These are phyloP conservation scores for Pandemis heparana DNA, from an alignment of 2,888 invertebrate genomes.

Conservation along the genomic window DNA sequence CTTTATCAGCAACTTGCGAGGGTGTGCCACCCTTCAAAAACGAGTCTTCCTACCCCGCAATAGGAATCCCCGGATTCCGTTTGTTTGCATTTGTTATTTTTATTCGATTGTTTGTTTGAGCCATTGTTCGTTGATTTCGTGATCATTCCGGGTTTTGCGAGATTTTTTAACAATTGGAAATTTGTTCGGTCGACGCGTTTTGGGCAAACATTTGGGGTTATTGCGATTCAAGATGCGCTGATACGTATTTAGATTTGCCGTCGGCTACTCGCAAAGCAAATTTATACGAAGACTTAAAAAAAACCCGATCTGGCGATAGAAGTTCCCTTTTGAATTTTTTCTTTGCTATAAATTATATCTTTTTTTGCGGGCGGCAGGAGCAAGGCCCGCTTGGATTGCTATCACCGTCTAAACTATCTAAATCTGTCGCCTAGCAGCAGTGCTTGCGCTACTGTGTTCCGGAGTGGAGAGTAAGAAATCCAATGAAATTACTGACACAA, in stretches of 20 bases:
- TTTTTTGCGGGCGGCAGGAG: too few species aligned
- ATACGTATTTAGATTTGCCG: conserved; percentile 4
- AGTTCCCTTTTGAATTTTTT: not conserved
- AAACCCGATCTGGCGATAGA: not conserved
- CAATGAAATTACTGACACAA: too few species aligned
- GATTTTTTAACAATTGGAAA: conserved; percentile 70
- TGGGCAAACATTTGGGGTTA: conserved; percentile 41
- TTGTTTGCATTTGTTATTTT: conserved; percentile 64
- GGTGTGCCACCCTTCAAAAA: conserved; percentile 23
- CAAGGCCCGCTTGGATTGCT: too few species aligned
- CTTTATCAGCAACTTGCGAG: conserved; percentile 57
- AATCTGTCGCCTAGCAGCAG: too few species aligned
- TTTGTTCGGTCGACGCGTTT: conserved; percentile 53
- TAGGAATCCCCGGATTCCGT: conserved; percentile 30
- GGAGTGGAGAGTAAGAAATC: too few species aligned
- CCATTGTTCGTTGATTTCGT: conserved; percentile 57
- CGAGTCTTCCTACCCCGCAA: conserved; percentile 38
- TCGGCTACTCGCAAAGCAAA: not conserved
- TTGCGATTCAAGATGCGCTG: conserved; percentile 13
- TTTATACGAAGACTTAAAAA: not conserved
- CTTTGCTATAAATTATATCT: too few species aligned
- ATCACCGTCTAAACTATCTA: too few species aligned
- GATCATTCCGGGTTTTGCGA: conserved; percentile 66
- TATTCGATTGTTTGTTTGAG: conserved; percentile 53
- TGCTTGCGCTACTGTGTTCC: not conserved